These are phyloP conservation scores for Palythoa grandis DNA, from an alignment of 92 coral and sea anemone species.

Conservation along the genomic window DNA sequence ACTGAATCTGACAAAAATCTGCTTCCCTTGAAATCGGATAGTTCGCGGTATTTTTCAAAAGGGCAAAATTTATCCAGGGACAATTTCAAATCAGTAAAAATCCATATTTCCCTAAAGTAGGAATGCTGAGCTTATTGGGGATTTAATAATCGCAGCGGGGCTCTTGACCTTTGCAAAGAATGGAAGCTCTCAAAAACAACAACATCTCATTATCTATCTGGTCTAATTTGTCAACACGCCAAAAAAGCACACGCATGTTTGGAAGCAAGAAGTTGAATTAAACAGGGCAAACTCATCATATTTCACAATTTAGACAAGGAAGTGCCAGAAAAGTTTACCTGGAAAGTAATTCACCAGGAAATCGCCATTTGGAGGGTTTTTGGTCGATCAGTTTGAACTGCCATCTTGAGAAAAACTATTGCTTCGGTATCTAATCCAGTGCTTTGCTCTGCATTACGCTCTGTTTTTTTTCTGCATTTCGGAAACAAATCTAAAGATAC, in stretches of 20 bases:
- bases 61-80: no score
- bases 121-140: neutral
- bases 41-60: no score
- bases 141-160: neutral
- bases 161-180: neutral
- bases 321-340: constrained; percentile 48
- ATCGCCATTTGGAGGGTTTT: constrained; percentile 42
- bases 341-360: constrained; percentile 40
- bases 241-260: constrained; percentile 49
- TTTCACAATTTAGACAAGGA: constrained; percentile 5
- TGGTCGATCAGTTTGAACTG: constrained; percentile 51
- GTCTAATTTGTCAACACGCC: constrained; percentile 51
- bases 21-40: no score
- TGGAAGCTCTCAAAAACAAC: constrained; percentile 10
- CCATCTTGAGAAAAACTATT: constrained; percentile 43
- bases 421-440: constrained; percentile 20
- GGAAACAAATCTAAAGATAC: constrained; percentile 1
- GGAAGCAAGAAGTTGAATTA: constrained; percentile 37
- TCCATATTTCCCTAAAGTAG: neutral
- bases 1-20: constrained; percentile 32
- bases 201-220: constrained; percentile 43
- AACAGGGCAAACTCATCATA: constrained; percentile 37
- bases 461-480: constrained; percentile 9
- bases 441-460: constrained; percentile 7
- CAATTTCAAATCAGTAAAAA: neutral